Evolutionary conservation across 2,888 invertebrate species (phyloP), one percentile per base, ranked within the genome.

Genomic region (Didymodactylos carnosus): DNA sequence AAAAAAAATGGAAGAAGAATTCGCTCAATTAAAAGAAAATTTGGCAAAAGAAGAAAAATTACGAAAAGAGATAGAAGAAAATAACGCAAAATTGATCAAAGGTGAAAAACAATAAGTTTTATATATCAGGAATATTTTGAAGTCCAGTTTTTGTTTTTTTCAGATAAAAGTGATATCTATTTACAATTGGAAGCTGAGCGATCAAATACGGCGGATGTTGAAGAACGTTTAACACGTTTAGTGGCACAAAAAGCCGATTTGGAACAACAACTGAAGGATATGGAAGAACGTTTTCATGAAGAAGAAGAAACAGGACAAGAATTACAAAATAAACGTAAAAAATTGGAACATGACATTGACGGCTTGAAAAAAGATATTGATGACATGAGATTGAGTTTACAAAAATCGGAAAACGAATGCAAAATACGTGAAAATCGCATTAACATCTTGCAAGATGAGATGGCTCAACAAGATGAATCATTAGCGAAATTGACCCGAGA

Each of bases 321-420:
- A 84, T 87, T 97, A 81, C 90, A 90, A 89, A 91, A 90, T 85
- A 88, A 88, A 84, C 95, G 94, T 88, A 95, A 94, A 88, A 95
- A 97, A 87, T 87, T 94, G 84, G 95, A 97, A 81, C 90, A 91
- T 84, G 95, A 97, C 85, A 88, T 91, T 78, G 88, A 90, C 77
- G 91, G 92, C 77, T 87, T 94, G 85, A 98, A 97, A 88, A 95
- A 94, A 87, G 94, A 95, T 82, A 88, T 95, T 80, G 95, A 95
- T 84, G 95, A 95, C 85, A 87, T 97, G 82, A 95, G 98, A 86
- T 87, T 94, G 77, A 88, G 89, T 81, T 88, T 94, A 81, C 75
- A 75, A 41, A 77, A 77, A 51, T 75, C 77, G 0, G 77, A 77
- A 46, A 72, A 72, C 29, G 77, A 77, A 27, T 76, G 76, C 62